Conservation (phyloP, 2,888 invertebrate species). For the Sphinx pinastri region DNA sequence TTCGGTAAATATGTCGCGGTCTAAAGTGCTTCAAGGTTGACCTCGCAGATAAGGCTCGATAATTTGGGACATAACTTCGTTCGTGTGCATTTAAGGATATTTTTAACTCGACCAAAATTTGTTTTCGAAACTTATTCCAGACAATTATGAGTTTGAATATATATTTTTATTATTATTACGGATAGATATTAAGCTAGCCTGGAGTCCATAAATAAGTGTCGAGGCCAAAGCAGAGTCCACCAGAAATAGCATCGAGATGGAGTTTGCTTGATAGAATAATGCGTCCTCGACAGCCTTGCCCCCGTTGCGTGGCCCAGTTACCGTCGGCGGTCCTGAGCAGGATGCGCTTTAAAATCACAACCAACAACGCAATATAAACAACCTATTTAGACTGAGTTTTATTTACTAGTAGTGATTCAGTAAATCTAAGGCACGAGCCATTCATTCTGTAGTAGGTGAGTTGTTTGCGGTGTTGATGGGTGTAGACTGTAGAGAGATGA, state of each 20-base stretch:
- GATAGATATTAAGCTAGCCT: slow-evolving; percentile 38
- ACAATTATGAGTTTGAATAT: neutral
- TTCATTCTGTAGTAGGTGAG: slow-evolving; percentile 20
- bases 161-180: slow-evolving; percentile 21
- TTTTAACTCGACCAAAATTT: slow-evolving; percentile 36
- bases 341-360: slow-evolving; percentile 63
- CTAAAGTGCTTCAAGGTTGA: slow-evolving; percentile 77
- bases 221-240: slow-evolving; percentile 52
- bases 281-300: slow-evolving; percentile 74
- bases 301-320: slow-evolving; percentile 72
- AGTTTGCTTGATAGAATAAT: slow-evolving; percentile 79
- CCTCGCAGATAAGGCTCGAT: slow-evolving; percentile 78
- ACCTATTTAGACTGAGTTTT: slow-evolving; percentile 2
- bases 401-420: slow-evolving; percentile 12
- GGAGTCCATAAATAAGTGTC: slow-evolving; percentile 50
- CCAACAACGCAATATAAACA: slow-evolving; percentile 17
- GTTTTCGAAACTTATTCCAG: neutral
- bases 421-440: slow-evolving; percentile 2
- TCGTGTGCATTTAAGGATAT: slow-evolving; percentile 57
- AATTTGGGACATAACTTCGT: slow-evolving; percentile 70
- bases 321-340: slow-evolving; percentile 55
- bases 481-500: slow-evolving; percentile 6
- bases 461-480: slow-evolving; percentile 21
- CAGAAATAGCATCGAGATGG: slow-evolving; percentile 60
- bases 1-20: slow-evolving; percentile 69